Base-by-base conservation (phyloP, 2,113 vertebrate genomes). In the Oncorhynchus clarkii region DNA sequence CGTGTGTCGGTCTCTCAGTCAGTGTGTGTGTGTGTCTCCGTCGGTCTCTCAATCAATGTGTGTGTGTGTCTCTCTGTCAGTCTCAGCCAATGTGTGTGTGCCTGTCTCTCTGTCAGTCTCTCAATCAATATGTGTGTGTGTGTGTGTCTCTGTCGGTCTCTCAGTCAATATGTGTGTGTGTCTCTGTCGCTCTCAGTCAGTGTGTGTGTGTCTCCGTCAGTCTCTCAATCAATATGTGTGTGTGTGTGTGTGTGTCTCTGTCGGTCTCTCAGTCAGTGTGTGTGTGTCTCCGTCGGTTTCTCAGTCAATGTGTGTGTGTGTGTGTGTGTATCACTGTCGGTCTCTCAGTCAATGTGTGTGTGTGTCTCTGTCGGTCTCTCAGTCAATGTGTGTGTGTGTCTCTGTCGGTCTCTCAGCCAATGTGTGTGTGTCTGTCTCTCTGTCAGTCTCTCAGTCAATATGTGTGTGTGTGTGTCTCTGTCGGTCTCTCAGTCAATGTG, bases 311-410 rank as follows among this genome's bases (percentile, higher is more conserved):
- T 70, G 74, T 72, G 79, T 75, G 60, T 29, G 20, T 31, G 29
- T 31, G 29, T 29, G 74, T 80, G 78, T 80, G 77, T 69, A n/a
- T n/a, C n/a, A n/a, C n/a, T n/a, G n/a, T n/a, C 27, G 71, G 67
- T 73, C 20, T 78, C 5, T 71, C 45, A 1, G 18, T n/a, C 2
- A 66, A 78, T 75, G 49, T 75, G 64, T 65, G 31, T 31, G 29
- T 31, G 49, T n/a, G 62, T 73, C 0, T 31, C 49, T 64, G 73
- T 76, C 71, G 74, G n/a, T 73, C 20, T 78, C 29, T 71, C 45
- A 5, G 18, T n/a, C 2, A 7, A 9, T 62, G 29, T 31, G 29
- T 31, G 31, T 31, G 31, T 1, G 31, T 31, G 31, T n/a, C n/a
- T n/a, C n/a, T n/a, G n/a, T n/a, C n/a, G n/a, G n/a, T n/a, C n/a